Evolutionary conservation across 2,797 vertebrate species (phyloP).

Genomic region (Rachycentron canadum): DNA sequence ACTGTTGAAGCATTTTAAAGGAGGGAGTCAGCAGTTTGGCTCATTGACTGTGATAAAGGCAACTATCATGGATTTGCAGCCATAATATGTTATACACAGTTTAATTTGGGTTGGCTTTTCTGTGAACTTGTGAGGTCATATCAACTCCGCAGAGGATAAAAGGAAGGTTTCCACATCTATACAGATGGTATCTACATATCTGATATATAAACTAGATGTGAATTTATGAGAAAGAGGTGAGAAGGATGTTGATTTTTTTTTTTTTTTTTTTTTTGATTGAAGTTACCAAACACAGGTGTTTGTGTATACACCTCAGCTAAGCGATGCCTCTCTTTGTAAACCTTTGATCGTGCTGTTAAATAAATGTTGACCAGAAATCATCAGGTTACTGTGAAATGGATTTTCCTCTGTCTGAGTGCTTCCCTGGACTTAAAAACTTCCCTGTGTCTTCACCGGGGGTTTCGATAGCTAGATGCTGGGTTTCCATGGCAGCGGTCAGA

Average conservation of each 20-base stretch:
- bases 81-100: constrained; percentile 35
- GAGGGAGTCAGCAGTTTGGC: constrained; percentile 55
- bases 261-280: not conserved
- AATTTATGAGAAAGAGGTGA: not conserved
- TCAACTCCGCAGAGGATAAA: not conserved
- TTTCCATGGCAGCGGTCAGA: constrained; percentile 78
- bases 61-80: constrained; percentile 42
- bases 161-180: not conserved
- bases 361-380: constrained; percentile 28
- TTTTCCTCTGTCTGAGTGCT: constrained; percentile 32
- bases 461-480: constrained; percentile 64
- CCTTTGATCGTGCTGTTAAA: constrained; percentile 22
- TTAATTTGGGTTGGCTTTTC: constrained; percentile 21
- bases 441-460: constrained; percentile 23
- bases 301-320: not conserved
- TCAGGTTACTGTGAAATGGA: constrained; percentile 32
- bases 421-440: constrained; percentile 50
- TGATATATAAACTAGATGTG: not conserved
- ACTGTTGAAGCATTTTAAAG: constrained; percentile 59
- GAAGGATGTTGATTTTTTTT: not conserved
- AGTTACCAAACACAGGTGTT: not conserved
- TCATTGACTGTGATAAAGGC: constrained; percentile 63
- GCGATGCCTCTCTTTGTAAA: not conserved
- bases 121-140: constrained; percentile 7
- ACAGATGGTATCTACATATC: not conserved